These are phyloP conservation scores for Sylvia borin DNA, from an alignment of 2,797 vertebrate species.

Conservation along the genomic window DNA sequence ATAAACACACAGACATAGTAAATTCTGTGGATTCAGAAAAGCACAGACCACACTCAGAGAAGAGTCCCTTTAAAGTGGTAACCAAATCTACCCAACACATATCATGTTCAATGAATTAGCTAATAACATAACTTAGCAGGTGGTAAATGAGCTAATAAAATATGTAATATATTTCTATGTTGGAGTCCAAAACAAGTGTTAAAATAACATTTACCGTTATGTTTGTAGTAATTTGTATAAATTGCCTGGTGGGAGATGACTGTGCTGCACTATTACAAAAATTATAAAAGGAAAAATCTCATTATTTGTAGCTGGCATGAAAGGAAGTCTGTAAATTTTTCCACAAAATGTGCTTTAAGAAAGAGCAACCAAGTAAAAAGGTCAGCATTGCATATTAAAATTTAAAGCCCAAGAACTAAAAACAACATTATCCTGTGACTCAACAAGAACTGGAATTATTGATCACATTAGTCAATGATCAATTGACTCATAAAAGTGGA, in stretches of 20 bases:
- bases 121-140: constrained; percentile 72
- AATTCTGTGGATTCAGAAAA: not conserved
- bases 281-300: constrained; percentile 32
- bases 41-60: not conserved
- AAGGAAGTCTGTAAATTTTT: not conserved
- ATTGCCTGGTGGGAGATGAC: constrained; percentile 21
- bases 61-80: constrained; percentile 24
- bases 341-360: not conserved
- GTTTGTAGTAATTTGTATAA: constrained; percentile 65
- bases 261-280: constrained; percentile 35
- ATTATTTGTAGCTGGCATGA: constrained; percentile 29
- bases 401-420: not conserved
- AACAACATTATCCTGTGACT: not conserved
- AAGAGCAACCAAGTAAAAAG: not conserved
- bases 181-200: constrained; percentile 75
- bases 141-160: constrained; percentile 80
- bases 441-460: not conserved
- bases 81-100: constrained; percentile 35
- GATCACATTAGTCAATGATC: not conserved
- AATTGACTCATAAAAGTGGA: not conserved
- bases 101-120: constrained; percentile 63
- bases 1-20: not conserved
- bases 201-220: constrained; percentile 71
- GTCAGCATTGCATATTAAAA: not conserved
- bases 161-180: constrained; percentile 75